phyloP scores from a whole-genome alignment of 2,888 invertebrate species.

The Heliconius cydno region DNA sequence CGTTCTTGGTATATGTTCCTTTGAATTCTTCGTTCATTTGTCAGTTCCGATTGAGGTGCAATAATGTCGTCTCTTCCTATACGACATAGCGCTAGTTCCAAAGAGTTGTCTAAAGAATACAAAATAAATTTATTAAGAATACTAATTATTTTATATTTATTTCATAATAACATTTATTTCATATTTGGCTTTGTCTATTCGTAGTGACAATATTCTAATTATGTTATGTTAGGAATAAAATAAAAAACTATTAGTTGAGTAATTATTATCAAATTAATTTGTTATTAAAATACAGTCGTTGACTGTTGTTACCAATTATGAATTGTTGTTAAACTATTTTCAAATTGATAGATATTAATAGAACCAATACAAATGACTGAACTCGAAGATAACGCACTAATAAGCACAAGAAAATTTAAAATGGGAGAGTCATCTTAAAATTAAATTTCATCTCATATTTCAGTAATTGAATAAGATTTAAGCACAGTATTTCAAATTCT shows the following conservation, averaged over 20 bases:
- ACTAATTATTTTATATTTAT: too few species aligned
- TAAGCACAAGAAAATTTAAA: not conserved
- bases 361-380: not conserved
- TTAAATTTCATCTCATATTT: too few species aligned
- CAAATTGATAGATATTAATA: not conserved
- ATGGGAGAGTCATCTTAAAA: too few species aligned
- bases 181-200: not conserved
- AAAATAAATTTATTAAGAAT: not conserved
- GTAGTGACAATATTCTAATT: not conserved
- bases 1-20: conserved; percentile 81
- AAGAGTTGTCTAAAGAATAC: conserved; percentile 79
- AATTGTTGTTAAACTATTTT: not conserved
- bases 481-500: too few species aligned
- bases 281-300: too few species aligned
- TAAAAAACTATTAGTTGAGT: too few species aligned
- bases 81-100: conserved; percentile 92
- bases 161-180: too few species aligned
- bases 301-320: not conserved
- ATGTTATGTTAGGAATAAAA: too few species aligned
- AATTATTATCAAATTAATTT: too few species aligned
- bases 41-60: conserved; percentile 89
- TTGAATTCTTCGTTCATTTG: conserved; percentile 80
- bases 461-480: too few species aligned
- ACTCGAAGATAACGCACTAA: not conserved
- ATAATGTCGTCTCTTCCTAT: conserved; percentile 97